Evolutionary conservation across 2,888 invertebrate species (phyloP).

Genomic region (Laothoe populi): DNA sequence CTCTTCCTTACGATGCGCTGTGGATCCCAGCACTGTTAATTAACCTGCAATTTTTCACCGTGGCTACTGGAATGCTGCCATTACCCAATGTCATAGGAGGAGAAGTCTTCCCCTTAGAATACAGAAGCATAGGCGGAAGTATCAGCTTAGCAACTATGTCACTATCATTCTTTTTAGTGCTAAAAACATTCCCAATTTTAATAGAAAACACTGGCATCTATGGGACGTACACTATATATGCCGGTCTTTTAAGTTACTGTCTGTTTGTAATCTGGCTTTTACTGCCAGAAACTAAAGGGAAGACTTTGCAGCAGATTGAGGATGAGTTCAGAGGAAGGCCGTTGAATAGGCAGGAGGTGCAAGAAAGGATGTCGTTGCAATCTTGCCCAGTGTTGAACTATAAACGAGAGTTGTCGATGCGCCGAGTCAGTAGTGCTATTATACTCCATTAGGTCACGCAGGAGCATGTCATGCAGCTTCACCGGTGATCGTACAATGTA

Average conservation of each 20-base stretch:
- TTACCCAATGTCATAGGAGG: conserved; percentile 89
- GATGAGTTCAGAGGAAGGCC: conserved; percentile 74
- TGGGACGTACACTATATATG: conserved; percentile 85
- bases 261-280: conserved; percentile 81
- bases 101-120: conserved; percentile 86
- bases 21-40: conserved; percentile 79
- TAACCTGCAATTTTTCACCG: conserved; percentile 81
- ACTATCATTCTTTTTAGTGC: conserved; percentile 83
- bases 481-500: background rate
- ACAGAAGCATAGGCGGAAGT: conserved; percentile 86
- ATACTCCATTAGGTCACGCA: conserved; percentile 44
- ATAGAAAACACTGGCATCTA: conserved; percentile 76
- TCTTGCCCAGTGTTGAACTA: conserved; percentile 54
- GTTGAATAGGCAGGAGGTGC: conserved; percentile 51
- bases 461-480: conserved; percentile 1
- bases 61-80: conserved; percentile 85
- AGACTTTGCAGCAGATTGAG: conserved; percentile 87
- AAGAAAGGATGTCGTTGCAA: conserved; percentile 55
- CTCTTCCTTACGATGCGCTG: conserved; percentile 55
- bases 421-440: conserved; percentile 49
- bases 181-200: conserved; percentile 85
- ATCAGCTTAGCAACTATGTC: conserved; percentile 84
- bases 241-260: conserved; percentile 75
- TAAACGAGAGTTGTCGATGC: conserved; percentile 56
- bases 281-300: conserved; percentile 88